A percentile compares a stretch with the other conserved stretches of the same genome.
These are phyloP conservation scores for Capreolus pygargus DNA, from an alignment of 2,113 vertebrate species.

Conservation along the genomic window DNA sequence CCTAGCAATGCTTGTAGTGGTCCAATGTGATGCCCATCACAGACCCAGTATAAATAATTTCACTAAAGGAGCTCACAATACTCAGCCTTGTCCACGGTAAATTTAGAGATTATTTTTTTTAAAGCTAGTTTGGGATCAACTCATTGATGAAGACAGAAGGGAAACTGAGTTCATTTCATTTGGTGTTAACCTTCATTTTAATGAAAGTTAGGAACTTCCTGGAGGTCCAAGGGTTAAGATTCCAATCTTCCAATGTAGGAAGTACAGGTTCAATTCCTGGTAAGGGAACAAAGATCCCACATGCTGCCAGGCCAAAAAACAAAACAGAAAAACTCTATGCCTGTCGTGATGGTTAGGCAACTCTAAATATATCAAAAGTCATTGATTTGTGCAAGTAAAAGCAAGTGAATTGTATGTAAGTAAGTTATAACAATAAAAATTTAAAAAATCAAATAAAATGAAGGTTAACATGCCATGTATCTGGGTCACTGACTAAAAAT, in stretches of 20 bases:
- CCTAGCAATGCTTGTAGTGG: background rate
- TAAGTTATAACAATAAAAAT: background rate
- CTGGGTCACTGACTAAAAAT: conserved; percentile 3
- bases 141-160: background rate
- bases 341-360: background rate
- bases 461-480: background rate
- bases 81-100: background rate
- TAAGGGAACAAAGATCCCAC: background rate
- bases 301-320: background rate
- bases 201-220: background rate
- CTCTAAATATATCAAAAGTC: background rate
- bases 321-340: background rate
- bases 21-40: background rate
- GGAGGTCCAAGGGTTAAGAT: background rate
- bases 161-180: background rate
- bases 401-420: background rate
- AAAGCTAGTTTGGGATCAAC: background rate
- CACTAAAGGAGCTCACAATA: background rate
- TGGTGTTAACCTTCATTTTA: conserved; percentile 11
- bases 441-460: background rate
- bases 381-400: background rate
- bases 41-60: background rate
- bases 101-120: background rate
- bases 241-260: background rate
- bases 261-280: background rate